Percentiles rank a stretch among this genome's conserved stretches.
These are phyloP conservation scores for Nyctereutes procyonoides DNA, from an alignment of 2,113 vertebrate species.

Conservation along the genomic window DNA sequence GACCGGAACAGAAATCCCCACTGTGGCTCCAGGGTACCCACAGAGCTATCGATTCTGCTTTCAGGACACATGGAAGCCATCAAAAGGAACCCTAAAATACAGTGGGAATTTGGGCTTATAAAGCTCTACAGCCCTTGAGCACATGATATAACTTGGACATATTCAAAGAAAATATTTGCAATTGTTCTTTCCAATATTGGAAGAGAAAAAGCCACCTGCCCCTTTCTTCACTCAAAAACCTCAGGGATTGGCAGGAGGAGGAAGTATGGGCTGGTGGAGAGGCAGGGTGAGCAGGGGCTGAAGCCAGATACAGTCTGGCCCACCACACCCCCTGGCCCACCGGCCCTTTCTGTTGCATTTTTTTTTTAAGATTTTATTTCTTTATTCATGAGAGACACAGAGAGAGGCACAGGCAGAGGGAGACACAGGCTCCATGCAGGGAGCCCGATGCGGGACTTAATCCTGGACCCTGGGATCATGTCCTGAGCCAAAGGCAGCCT, in stretches of 20 bases:
- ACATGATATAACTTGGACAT: not conserved
- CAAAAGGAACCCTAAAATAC: not conserved
- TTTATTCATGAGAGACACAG: no score
- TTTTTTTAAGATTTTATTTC: no score
- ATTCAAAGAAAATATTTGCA: not conserved
- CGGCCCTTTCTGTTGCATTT: not conserved
- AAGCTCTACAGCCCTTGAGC: not conserved
- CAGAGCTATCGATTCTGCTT: not conserved
- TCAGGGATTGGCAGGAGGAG: not conserved
- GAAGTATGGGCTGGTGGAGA: not conserved
- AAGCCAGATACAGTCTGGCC: not conserved
- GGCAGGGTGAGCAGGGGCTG: not conserved
- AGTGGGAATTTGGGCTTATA: accelerated
- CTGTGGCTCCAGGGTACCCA: not conserved
- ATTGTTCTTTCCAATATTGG: not conserved
- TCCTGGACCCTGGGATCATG: no score
- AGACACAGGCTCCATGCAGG: no score
- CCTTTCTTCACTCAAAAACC: not conserved
- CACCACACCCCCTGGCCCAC: accelerated
- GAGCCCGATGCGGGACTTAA: no score
- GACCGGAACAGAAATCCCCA: not conserved
- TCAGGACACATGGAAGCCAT: not conserved
- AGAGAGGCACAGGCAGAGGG: no score
- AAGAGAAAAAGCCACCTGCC: not conserved
- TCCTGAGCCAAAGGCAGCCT: no score